Evolutionary conservation across 2,888 invertebrate species (phyloP).

Genomic region (Brenthis hecate): DNA sequence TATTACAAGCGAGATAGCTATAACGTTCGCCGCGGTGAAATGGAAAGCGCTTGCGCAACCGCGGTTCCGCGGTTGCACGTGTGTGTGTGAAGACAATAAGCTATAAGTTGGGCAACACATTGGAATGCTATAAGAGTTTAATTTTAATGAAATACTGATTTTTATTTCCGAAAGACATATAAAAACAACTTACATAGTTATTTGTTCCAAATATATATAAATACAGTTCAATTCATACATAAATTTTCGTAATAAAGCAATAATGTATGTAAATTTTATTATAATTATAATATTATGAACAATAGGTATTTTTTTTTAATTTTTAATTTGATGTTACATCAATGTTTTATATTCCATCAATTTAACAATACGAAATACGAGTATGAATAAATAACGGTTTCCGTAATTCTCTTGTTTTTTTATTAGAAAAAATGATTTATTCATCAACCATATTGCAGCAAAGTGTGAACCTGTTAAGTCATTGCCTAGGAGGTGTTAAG

Average conservation of each 20-base stretch:
- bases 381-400: no score
- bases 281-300: no score
- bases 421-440: no score
- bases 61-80: slow-evolving; percentile 45
- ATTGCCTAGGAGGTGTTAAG: not conserved
- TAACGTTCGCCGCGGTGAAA: slow-evolving; percentile 59
- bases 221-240: no score
- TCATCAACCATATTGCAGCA: not conserved
- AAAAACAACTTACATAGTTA: no score
- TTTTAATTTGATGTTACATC: no score
- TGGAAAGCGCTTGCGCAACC: slow-evolving; percentile 81
- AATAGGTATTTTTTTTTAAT: no score
- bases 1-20: slow-evolving; percentile 37
- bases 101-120: slow-evolving; percentile 27
- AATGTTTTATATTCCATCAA: not conserved
- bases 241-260: not conserved
- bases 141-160: not conserved
- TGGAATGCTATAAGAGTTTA: slow-evolving; percentile 20
- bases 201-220: no score
- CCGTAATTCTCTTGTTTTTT: no score
- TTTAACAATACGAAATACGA: not conserved
- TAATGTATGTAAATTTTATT: not conserved
- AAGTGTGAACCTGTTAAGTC: slow-evolving; percentile 5
- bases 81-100: slow-evolving; percentile 33
- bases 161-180: no score